phyloP scores from a whole-genome alignment of 2,888 invertebrate genomes.

The Cactoblastis cactorum region DNA sequence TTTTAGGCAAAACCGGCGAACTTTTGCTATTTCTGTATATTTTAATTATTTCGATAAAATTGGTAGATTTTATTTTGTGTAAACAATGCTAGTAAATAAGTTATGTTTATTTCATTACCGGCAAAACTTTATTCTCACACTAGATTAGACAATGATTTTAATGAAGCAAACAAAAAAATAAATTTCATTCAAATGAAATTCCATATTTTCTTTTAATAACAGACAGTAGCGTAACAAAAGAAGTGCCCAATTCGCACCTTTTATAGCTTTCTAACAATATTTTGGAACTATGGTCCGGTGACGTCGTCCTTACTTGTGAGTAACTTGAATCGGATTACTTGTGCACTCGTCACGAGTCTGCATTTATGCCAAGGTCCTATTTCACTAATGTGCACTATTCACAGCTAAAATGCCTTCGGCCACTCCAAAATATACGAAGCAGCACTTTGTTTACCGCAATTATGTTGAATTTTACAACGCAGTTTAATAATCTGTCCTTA shows the following conservation, averaged over 20 bases:
- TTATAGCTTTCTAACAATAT: neutral
- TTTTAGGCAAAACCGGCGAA: too few species aligned
- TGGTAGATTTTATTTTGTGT: too few species aligned
- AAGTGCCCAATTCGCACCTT: neutral
- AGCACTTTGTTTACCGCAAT: constrained; percentile 8
- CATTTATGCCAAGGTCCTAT: constrained; percentile 59
- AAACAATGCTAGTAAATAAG: too few species aligned
- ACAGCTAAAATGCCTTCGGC: constrained; percentile 29
- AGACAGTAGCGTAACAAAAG: neutral
- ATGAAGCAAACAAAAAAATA: too few species aligned
- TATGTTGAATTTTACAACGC: constrained; percentile 3
- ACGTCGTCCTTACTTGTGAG: constrained; percentile 20
- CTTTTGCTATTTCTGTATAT: too few species aligned
- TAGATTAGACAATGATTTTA: too few species aligned
- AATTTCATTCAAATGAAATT: too few species aligned
- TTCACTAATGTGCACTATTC: constrained; percentile 50
- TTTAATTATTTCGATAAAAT: too few species aligned
- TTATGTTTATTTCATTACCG: too few species aligned
- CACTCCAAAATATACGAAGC: neutral
- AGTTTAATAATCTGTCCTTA: neutral
- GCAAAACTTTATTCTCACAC: too few species aligned
- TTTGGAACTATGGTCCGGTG: constrained; percentile 7
- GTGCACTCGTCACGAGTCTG: constrained; percentile 46
- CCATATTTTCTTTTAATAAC: neutral
- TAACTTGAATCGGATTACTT: constrained; percentile 41